phyloP scores from a whole-genome alignment of 2,113 vertebrate genomes.

The Gallinago paraguaiae region DNA sequence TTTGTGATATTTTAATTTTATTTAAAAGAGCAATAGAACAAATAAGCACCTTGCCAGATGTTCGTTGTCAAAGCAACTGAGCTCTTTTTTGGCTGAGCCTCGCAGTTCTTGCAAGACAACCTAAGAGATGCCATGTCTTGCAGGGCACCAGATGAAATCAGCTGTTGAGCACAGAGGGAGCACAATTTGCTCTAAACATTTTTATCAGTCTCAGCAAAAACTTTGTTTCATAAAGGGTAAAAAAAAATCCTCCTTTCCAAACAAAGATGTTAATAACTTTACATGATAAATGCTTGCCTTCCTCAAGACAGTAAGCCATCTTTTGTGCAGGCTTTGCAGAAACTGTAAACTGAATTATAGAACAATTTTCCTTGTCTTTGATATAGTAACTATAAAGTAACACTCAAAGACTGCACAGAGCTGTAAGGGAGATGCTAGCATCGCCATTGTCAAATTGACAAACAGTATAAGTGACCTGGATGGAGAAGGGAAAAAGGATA shows the following conservation, averaged over 20 bases:
- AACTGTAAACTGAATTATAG: slow-evolving; percentile 80
- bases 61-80: slow-evolving; percentile 71
- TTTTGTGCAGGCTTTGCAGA: slow-evolving; percentile 78
- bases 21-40: slow-evolving; percentile 67
- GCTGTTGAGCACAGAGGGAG: slow-evolving; percentile 75
- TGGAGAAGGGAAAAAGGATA: background rate
- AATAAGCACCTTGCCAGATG: slow-evolving; percentile 74
- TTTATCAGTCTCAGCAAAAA: slow-evolving; percentile 82
- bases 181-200: slow-evolving; percentile 62
- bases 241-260: slow-evolving; percentile 32
- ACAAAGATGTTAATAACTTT: slow-evolving; percentile 74
- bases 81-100: slow-evolving; percentile 79
- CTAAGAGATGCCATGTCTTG: slow-evolving; percentile 72
- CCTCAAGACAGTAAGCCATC: slow-evolving; percentile 74
- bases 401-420: background rate
- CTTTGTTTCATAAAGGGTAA: slow-evolving; percentile 71
- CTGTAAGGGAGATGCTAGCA: background rate
- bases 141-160: slow-evolving; percentile 80
- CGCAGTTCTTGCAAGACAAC: slow-evolving; percentile 77
- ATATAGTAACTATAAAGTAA: slow-evolving; percentile 73
- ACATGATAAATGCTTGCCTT: slow-evolving; percentile 75
- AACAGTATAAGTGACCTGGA: background rate
- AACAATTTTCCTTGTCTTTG: slow-evolving; percentile 79
- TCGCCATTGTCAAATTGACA: background rate
- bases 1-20: slow-evolving; percentile 65